Percentiles rank a stretch among this genome's conserved stretches.
phyloP scores from a whole-genome alignment of 2,888 invertebrate species.

The Microchrysa polita region DNA sequence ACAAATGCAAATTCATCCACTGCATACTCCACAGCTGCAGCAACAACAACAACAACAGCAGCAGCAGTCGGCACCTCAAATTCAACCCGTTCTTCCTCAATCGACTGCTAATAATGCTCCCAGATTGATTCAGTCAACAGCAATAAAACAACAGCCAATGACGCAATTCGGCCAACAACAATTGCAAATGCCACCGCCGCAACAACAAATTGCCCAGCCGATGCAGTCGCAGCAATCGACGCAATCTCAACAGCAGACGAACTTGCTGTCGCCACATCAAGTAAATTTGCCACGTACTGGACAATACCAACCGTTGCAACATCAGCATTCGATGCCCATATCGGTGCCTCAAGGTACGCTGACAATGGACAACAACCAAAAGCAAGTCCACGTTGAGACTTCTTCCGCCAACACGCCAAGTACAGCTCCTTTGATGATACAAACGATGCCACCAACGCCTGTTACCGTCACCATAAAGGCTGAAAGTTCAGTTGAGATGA shows the following conservation, averaged over 20 bases:
- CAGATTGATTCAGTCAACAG: constrained; percentile 4
- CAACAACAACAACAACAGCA: constrained; percentile 46
- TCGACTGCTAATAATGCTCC: background rate
- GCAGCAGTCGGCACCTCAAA: constrained; percentile 17
- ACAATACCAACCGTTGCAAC: constrained; percentile 20
- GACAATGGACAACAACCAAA: constrained; percentile 51
- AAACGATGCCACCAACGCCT: constrained; percentile 19
- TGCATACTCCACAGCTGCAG: constrained; percentile 49
- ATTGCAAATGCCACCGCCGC: constrained; percentile 49
- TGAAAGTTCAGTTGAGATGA: constrained; percentile 50
- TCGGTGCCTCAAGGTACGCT: constrained; percentile 36
- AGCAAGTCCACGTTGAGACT: constrained; percentile 59
- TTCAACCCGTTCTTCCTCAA: constrained; percentile 22
- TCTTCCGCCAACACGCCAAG: constrained; percentile 45
- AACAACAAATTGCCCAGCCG: constrained; percentile 42
- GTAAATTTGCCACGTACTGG: constrained; percentile 46
- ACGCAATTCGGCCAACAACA: constrained; percentile 47
- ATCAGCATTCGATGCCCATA: constrained; percentile 19
- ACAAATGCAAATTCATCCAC: constrained; percentile 50
- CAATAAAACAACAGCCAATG: constrained; percentile 44
- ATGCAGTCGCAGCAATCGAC: constrained; percentile 49
- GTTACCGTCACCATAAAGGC: constrained; percentile 45
- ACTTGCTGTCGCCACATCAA: constrained; percentile 48
- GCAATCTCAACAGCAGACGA: constrained; percentile 51
- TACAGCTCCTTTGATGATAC: constrained; percentile 1